Evolutionary conservation across 2,888 invertebrate genomes (phyloP).

Genomic region (Caenorhabditis plicata): DNA sequence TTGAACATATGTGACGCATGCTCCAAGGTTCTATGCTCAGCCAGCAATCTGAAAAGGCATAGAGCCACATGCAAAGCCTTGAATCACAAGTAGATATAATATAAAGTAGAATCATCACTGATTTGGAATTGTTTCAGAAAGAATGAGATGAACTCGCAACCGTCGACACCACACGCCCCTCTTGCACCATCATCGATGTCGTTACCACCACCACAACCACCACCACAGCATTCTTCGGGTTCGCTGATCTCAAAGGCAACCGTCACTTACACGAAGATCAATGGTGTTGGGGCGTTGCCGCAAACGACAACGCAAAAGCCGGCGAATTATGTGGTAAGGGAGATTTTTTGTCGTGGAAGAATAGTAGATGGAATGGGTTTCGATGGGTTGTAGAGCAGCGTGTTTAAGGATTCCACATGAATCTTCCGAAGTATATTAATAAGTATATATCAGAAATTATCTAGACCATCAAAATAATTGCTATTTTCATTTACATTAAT

Average conservation of each 20-base stretch:
- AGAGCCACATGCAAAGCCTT: conserved; percentile 46
- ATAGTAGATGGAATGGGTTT: too few species aligned
- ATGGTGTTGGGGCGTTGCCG: conserved; percentile 2
- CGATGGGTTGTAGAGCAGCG: too few species aligned
- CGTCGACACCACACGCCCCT: background rate
- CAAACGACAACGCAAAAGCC: background rate
- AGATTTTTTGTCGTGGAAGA: conserved; percentile 9
- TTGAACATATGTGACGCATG: conserved; percentile 39
- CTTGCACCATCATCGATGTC: background rate
- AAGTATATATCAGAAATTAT: too few species aligned
- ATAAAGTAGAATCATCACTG: too few species aligned
- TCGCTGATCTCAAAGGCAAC: conserved; percentile 15
- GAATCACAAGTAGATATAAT: conserved; percentile 2
- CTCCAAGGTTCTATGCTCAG: conserved; percentile 42
- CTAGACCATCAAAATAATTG: too few species aligned
- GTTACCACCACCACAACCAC: background rate
- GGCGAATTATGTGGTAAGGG: background rate
- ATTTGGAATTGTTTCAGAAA: background rate
- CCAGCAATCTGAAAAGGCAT: conserved; percentile 52
- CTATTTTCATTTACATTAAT: too few species aligned
- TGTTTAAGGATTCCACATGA: too few species aligned
- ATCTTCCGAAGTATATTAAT: too few species aligned
- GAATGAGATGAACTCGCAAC: conserved; percentile 2
- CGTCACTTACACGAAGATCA: conserved; percentile 17
- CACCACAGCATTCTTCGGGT: too few species aligned